A percentile compares a stretch with the other conserved stretches of the same genome.
phyloP scores from a whole-genome alignment of 92 coral and sea anemone genomes.

The Porites lobata region DNA sequence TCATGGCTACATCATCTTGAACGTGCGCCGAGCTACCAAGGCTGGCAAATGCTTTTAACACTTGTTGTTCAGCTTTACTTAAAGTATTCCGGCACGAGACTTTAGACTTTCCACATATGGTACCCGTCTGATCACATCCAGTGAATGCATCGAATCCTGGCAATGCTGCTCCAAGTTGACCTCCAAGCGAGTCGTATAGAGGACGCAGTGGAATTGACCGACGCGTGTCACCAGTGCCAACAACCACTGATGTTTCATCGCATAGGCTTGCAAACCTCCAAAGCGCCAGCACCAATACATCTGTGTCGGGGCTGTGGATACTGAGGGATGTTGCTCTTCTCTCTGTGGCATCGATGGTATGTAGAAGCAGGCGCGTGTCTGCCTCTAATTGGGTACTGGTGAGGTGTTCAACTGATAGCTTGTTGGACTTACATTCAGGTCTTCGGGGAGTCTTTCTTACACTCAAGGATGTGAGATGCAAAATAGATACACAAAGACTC shows the following conservation, averaged over 20 bases:
- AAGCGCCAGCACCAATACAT: constrained; percentile 48
- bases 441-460: constrained; percentile 40
- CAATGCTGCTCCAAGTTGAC: no score
- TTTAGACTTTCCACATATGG: constrained; percentile 53
- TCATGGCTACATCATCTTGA: constrained; percentile 29
- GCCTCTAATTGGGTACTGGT: constrained; percentile 49
- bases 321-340: constrained; percentile 49
- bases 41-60: constrained; percentile 14
- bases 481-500: constrained; percentile 40
- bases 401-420: constrained; percentile 38
- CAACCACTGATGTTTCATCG: constrained; percentile 6
- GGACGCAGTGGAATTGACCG: constrained; percentile 40
- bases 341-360: constrained; percentile 44
- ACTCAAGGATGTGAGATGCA: constrained; percentile 48
- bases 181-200: no score
- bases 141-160: no score
- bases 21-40: background rate
- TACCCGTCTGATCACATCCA: constrained; percentile 35
- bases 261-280: constrained; percentile 33
- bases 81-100: constrained; percentile 54
- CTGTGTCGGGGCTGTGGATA: constrained; percentile 63
- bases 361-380: constrained; percentile 49
- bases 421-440: constrained; percentile 57
- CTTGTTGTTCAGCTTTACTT: constrained; percentile 42
- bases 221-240: constrained; percentile 59